Base-by-base conservation (phyloP, 2,113 vertebrate genomes). In the Podarcis muralis region DNA sequence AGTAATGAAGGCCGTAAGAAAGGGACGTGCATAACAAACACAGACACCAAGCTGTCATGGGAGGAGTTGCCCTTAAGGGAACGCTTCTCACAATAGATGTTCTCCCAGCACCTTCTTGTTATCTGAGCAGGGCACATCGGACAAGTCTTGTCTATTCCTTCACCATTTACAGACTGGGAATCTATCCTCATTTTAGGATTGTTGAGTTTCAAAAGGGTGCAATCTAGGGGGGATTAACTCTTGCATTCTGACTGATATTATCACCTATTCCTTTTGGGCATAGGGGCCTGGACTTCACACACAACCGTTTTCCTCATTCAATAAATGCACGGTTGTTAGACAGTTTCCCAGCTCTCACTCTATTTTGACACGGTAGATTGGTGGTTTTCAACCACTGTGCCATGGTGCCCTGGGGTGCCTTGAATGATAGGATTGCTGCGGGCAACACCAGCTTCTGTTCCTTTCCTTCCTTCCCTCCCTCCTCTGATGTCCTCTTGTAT, bases 1-100 rank as follows among this genome's bases (percentile, higher is more conserved):
- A 93, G 91, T 93, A 95, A 97, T 92, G 96, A 95, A 89, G 94
- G 94, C 82, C 1, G 69, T 2, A 12, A 75, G 90, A 92, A 91
- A 93, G 81, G 84, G 94, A 89, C 57, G 92, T 43, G 95, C 91
- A 92, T 92, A 95, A 96, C 89, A 94, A 96, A 57, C 92, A 1
- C 89, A 90, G 93, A 85, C 90, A 69, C 62, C 87, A 87, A 32
- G 8, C 92, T 90, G 91, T 48, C 9, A 27, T 85, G 0, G 62
- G 72, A 30, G 30, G 91, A 71, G 37, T 85, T 3, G 30, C 80
- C 92, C 68, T 1, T 25, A 3, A 90, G 80, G 92, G 89, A 83
- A 48, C 0, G 0, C 6, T 68, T 81, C 81, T 6, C 0, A 27
- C 85, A 25, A 9, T 2, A 1, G 62, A 1, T 0, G 66, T 40